Base-by-base conservation (phyloP, 2,888 invertebrate species). In the Apodemia hepburni region DNA sequence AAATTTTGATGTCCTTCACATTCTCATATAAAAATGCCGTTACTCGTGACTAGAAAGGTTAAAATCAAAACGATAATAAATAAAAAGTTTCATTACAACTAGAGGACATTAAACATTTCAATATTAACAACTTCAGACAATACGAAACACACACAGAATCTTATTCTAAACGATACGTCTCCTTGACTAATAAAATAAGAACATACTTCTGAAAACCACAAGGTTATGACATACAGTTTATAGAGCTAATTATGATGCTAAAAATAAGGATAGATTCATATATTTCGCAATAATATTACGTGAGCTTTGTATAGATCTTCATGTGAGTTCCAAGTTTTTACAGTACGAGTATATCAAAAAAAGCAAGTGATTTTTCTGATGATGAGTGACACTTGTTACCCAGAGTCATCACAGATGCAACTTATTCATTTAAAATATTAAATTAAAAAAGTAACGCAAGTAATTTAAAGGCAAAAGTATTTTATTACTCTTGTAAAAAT, bases 21-120 rank as follows among this genome's bases (percentile, higher is more conserved):
- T 77, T 77, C 75, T 74, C 75, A 77, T 74, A 75, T 65, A 76
- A 70, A 77, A 71, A 76, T 71, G 75, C 80, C 85, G 85, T 86
- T 91, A 91, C 91, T 90, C 80, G 75, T 85, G 90, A 87, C 89
- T 77, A 85, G 82, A 89, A 91, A 84, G 75, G 80, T 84, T 75
- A 80, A 88, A 88, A 54, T 70, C 62, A 84, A 82, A 73, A 70
- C 71, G 69, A 81, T 78, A 89, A 85, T 67, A 54, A 77, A 86
- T 82, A 65, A 66, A 81, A 84, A 79, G 72, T 68, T 79, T 75
- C 75, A 78, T 79, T 78, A 75, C 82, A 85, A 87, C 75, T 69
- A 81, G 74, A 87, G 79, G 81, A 81, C 75, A 82, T 84, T 82
- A 77, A 79, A 76, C 72, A 72, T 67, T 66, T 70, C 71, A 73